phyloP scores from a whole-genome alignment of 2,797 vertebrate genomes.

The Chelon auratus region DNA sequence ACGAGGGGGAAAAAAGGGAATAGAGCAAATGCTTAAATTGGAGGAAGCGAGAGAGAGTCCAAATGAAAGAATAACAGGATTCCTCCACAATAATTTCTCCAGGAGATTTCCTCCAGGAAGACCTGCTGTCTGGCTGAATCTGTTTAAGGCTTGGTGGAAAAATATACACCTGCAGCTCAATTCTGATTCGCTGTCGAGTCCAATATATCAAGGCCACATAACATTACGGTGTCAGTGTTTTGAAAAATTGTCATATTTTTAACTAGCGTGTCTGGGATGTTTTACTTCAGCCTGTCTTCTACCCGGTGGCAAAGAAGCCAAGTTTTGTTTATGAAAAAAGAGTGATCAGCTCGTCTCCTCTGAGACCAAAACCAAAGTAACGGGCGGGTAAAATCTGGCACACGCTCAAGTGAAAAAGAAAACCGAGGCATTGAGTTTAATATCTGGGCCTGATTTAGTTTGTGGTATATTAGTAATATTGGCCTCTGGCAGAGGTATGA shows the following conservation, averaged over 20 bases:
- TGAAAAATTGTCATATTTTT: constrained; percentile 51
- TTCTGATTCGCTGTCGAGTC: constrained; percentile 69
- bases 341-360: not conserved
- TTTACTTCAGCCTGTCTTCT: constrained; percentile 46
- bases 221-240: constrained; percentile 54
- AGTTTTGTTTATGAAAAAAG: constrained; percentile 39
- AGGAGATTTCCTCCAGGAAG: constrained; percentile 40
- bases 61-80: constrained; percentile 38
- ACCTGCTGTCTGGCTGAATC: constrained; percentile 32
- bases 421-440: constrained; percentile 1
- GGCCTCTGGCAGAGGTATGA: constrained; percentile 33
- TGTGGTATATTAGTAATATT: constrained; percentile 16
- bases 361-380: constrained; percentile 19
- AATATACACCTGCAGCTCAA: constrained; percentile 58
- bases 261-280: constrained; percentile 39
- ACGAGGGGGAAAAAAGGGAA: not conserved
- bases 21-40: constrained; percentile 12
- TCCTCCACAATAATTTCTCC: constrained; percentile 42
- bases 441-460: constrained; percentile 12
- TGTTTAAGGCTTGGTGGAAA: constrained; percentile 45
- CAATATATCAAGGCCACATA: constrained; percentile 64
- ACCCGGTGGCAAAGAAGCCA: constrained; percentile 33
- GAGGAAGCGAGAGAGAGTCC: constrained; percentile 6
- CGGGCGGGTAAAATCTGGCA: constrained; percentile 9
- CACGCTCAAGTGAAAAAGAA: not conserved